A percentile compares a stretch with the other conserved stretches of the same genome.
Conservation (phyloP, 2,113 vertebrate species). For the Apteryx owenii region DNA sequence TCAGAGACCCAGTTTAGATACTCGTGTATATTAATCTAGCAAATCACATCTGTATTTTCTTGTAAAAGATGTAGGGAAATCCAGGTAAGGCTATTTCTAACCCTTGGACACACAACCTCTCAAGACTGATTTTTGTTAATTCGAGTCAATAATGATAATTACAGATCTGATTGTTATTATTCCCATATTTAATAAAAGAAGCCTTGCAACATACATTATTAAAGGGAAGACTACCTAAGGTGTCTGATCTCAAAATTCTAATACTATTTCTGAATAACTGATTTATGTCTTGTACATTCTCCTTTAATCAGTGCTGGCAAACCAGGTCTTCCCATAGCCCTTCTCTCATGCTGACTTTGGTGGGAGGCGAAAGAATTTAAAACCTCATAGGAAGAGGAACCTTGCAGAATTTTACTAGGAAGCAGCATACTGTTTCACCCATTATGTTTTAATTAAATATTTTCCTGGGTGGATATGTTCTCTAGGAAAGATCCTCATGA, state of each 20-base stretch:
- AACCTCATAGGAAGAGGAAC: not conserved
- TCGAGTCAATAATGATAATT: slow-evolving; percentile 2
- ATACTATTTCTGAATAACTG: not conserved
- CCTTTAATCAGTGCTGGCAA: not conserved
- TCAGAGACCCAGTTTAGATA: not conserved
- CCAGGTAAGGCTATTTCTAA: not conserved
- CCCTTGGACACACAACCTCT: not conserved
- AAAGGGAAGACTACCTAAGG: not conserved
- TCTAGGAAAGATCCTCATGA: not conserved
- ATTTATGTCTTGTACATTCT: not conserved
- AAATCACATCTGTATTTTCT: not conserved
- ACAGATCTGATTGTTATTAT: not conserved
- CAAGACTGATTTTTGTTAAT: not conserved
- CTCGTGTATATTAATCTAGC: not conserved
- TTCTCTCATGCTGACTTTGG: not conserved
- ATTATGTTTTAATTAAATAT: not conserved
- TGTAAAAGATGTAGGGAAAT: not conserved
- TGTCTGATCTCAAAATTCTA: not conserved
- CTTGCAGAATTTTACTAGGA: not conserved
- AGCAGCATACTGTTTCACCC: not conserved
- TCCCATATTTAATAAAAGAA: slow-evolving; percentile 4
- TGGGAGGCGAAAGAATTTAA: not conserved
- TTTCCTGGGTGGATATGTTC: not conserved
- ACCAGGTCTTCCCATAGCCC: not conserved
- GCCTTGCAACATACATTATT: not conserved